These are phyloP conservation scores for Anisognathus igniventris DNA, from an alignment of 2,797 vertebrate genomes.

Conservation along the genomic window DNA sequence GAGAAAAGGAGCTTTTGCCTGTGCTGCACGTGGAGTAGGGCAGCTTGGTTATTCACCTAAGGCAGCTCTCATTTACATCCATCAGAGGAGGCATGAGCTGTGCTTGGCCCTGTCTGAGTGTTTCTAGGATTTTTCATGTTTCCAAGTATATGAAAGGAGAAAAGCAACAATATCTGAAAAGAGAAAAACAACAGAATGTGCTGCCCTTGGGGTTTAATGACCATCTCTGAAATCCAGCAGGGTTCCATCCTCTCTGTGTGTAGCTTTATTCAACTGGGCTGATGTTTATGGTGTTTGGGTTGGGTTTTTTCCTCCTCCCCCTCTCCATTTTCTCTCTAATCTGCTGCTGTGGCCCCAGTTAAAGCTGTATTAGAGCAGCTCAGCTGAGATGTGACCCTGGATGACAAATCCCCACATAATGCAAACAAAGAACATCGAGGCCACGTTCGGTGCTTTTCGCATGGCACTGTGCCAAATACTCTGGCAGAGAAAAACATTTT, in stretches of 20 bases:
- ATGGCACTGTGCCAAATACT: not conserved
- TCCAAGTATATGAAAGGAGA: not conserved
- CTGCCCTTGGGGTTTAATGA: not conserved
- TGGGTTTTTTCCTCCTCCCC: not conserved
- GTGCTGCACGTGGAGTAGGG: not conserved
- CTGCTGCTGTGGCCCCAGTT: not conserved
- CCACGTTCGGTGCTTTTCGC: not conserved
- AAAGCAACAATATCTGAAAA: not conserved
- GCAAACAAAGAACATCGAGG: not conserved
- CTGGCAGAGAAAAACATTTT: not conserved
- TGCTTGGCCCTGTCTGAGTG: not conserved
- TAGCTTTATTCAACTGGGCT: not conserved
- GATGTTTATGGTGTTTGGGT: not conserved
- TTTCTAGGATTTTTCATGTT: not conserved
- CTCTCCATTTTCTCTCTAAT: not conserved
- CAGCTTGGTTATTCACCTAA: not conserved
- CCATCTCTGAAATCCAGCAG: not conserved
- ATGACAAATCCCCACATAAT: not conserved
- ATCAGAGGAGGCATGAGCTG: not conserved
- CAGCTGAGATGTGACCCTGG: not conserved
- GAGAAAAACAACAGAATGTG: not conserved
- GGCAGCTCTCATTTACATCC: not conserved
- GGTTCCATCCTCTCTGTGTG: not conserved
- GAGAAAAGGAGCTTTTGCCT: not conserved
- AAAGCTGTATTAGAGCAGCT: not conserved